Percentiles rank a stretch among this genome's conserved stretches.
Evolutionary conservation across 2,797 vertebrate species (phyloP).

Genomic region (Naso thynnoides): DNA sequence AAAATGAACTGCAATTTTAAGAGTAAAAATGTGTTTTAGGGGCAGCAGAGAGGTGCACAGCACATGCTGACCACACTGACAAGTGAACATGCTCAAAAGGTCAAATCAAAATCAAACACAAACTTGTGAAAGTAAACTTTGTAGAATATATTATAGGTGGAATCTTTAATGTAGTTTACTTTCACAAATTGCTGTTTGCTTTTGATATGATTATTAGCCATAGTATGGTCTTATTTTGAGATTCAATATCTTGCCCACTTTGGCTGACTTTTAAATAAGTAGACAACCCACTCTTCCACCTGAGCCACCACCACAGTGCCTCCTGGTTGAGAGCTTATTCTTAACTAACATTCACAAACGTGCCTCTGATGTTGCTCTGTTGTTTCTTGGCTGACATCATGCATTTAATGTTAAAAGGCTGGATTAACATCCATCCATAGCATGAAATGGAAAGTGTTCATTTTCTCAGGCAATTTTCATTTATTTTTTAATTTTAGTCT

Average conservation of each 20-base stretch:
- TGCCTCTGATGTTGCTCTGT: not conserved
- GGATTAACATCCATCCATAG: not conserved
- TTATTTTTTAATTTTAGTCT: too few relatives aligned
- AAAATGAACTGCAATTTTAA: not conserved
- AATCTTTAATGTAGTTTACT: too few relatives aligned
- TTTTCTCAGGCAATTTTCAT: too few relatives aligned
- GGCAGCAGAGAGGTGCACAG: not conserved
- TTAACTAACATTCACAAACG: slow-evolving; percentile 3
- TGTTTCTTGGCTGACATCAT: not conserved
- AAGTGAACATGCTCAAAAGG: not conserved
- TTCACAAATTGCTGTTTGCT: too few relatives aligned
- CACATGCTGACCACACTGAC: not conserved
- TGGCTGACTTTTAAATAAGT: too few relatives aligned
- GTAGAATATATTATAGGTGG: not conserved
- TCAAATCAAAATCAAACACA: not conserved
- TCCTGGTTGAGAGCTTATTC: not conserved
- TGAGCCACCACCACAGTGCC: too few relatives aligned
- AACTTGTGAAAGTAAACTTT: not conserved
- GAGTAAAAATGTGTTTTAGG: not conserved
- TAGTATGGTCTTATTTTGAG: too few relatives aligned
- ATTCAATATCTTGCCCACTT: too few relatives aligned
- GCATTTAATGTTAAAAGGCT: slow-evolving; percentile 2
- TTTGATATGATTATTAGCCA: too few relatives aligned
- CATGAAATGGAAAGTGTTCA: too few relatives aligned
- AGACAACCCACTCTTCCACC: too few relatives aligned